Conservation (phyloP, 1,140 invertebrate species). For the Olivierus martensii region DNA sequence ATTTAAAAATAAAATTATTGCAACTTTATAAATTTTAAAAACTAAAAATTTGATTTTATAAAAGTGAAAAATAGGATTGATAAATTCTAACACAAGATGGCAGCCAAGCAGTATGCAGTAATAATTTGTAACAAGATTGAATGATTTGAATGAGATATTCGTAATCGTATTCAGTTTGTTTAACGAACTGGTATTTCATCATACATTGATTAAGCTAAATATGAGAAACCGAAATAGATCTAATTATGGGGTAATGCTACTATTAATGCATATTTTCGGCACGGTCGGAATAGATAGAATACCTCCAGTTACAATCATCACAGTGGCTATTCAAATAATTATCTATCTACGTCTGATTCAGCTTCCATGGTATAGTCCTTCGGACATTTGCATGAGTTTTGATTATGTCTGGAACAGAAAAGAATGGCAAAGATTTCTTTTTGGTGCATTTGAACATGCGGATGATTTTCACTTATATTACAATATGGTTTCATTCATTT, state of each 20-base stretch:
- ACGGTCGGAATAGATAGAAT: conserved; percentile 42
- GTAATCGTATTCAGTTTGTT: too few relatives aligned
- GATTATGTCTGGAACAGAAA: conserved; percentile 36
- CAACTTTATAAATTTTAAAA: too few relatives aligned
- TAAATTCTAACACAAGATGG: too few relatives aligned
- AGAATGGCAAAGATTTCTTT: conserved; percentile 43
- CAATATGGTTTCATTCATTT: conserved; percentile 53
- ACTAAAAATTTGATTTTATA: too few relatives aligned
- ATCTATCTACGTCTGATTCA: conserved; percentile 25
- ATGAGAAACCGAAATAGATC: too few relatives aligned
- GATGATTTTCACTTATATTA: conserved; percentile 59
- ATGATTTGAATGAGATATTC: too few relatives aligned
- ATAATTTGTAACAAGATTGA: too few relatives aligned
- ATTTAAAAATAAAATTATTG: too few relatives aligned
- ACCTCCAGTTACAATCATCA: conserved; percentile 44
- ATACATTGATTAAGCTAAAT: too few relatives aligned
- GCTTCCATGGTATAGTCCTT: conserved; percentile 37
- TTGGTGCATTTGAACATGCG: conserved; percentile 48
- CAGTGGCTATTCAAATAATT: conserved; percentile 31
- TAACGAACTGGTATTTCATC: too few relatives aligned
- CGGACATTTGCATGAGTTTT: conserved; percentile 45
- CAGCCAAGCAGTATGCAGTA: too few relatives aligned
- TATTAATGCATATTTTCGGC: conserved; percentile 30
- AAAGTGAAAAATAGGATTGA: too few relatives aligned
- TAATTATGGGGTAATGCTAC: conserved; percentile 24